These are phyloP conservation scores for Drosophila yakuba DNA, from an alignment of 1,140 invertebrate genomes.

Conservation along the genomic window DNA sequence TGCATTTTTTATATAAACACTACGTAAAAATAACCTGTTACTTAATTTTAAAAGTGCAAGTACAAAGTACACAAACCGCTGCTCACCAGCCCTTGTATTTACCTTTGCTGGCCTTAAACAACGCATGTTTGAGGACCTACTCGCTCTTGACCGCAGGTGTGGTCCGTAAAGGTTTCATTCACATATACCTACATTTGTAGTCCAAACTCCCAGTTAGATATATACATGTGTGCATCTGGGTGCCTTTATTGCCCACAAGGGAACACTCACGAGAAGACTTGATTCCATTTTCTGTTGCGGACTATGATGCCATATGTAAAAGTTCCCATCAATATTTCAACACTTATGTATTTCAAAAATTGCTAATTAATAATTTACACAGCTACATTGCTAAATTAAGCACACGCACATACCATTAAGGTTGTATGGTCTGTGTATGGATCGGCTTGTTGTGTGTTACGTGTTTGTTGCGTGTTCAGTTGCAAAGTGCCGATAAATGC, in stretches of 20 bases:
- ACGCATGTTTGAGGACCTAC: slow-evolving; percentile 2
- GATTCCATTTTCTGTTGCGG: slow-evolving; percentile 19
- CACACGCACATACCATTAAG: slow-evolving; percentile 6
- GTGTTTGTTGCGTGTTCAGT: slow-evolving; percentile 38
- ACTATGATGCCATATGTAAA: slow-evolving; percentile 13
- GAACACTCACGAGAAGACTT: slow-evolving; percentile 7
- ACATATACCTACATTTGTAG: neutral
- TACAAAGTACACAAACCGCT: neutral
- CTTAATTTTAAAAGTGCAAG: neutral
- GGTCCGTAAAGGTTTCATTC: slow-evolving; percentile 10
- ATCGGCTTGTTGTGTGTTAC: slow-evolving; percentile 27
- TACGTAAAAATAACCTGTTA: neutral
- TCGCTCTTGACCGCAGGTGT: slow-evolving; percentile 1
- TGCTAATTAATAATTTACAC: slow-evolving; percentile 58
- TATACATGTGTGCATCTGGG: neutral
- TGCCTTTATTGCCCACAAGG: slow-evolving; percentile 4
- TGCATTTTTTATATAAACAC: no score
- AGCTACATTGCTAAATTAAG: slow-evolving; percentile 47
- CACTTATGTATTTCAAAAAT: slow-evolving; percentile 48
- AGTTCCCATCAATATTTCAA: slow-evolving; percentile 55
- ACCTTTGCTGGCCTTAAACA: neutral
- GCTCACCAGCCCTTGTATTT: neutral
- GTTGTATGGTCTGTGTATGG: slow-evolving; percentile 4
- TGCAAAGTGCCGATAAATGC: slow-evolving; percentile 52
- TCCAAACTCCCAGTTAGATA: neutral